These are phyloP conservation scores for Phenganax marumi DNA, from an alignment of 92 coral and sea anemone genomes.

Conservation along the genomic window DNA sequence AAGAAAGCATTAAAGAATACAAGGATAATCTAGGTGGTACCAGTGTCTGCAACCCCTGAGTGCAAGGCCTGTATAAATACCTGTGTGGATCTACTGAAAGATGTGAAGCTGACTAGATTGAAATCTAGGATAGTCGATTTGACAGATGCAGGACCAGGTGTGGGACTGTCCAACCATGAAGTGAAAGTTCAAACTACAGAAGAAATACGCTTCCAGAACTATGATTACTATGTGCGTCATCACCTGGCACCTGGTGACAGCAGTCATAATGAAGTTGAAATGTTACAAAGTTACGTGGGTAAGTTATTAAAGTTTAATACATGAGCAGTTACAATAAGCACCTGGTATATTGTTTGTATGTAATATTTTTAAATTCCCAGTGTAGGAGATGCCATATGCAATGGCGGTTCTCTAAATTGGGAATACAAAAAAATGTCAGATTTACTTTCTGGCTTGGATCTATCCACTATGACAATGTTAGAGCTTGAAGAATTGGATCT, in stretches of 20 bases:
- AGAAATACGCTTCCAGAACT: constrained; percentile 8
- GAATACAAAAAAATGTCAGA: constrained; percentile 27
- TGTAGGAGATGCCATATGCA: constrained; percentile 39
- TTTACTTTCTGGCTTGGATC: constrained; percentile 16
- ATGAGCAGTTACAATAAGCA: background rate
- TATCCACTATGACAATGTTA: constrained; percentile 20
- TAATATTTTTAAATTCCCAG: too few species aligned
- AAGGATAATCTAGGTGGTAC: constrained; percentile 15
- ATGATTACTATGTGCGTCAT: constrained; percentile 27
- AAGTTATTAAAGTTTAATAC: background rate
- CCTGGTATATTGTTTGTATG: constrained; percentile 12
- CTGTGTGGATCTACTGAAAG: constrained; percentile 29
- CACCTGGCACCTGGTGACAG: constrained; percentile 45
- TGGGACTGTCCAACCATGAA: constrained; percentile 34
- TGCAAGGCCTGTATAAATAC: constrained; percentile 25
- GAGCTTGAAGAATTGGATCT: constrained; percentile 38
- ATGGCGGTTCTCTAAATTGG: constrained; percentile 36
- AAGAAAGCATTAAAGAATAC: constrained; percentile 31
- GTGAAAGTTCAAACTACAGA: constrained; percentile 18
- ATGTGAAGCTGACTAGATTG: constrained; percentile 18
- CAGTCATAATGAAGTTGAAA: constrained; percentile 41
- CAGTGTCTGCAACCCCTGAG: constrained; percentile 23
- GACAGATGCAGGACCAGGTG: constrained; percentile 45
- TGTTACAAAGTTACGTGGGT: constrained; percentile 40
- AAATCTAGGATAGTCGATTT: constrained; percentile 37